These are phyloP conservation scores for Molanna angustata DNA, from an alignment of 2,888 invertebrate species.

Conservation along the genomic window DNA sequence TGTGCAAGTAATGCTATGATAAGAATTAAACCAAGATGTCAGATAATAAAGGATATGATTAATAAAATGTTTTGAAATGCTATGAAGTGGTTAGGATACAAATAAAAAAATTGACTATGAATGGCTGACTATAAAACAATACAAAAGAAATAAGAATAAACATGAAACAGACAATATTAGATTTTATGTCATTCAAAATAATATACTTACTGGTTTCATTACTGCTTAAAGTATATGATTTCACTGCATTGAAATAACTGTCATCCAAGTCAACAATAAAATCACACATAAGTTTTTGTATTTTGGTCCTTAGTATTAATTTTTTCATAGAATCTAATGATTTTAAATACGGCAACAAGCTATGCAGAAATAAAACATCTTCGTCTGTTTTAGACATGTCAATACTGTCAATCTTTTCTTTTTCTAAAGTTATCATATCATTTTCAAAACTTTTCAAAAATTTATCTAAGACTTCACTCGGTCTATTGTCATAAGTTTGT, in stretches of 20 bases:
- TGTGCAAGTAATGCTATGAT: too few relatives aligned
- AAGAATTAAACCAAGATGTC: too few relatives aligned
- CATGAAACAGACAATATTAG: too few relatives aligned
- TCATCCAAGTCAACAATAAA: slow-evolving; percentile 4
- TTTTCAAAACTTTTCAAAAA: slow-evolving; percentile 20
- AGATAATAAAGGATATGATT: too few relatives aligned
- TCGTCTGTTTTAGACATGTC: slow-evolving; percentile 15
- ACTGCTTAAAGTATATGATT: too few relatives aligned
- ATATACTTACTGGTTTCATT: too few relatives aligned
- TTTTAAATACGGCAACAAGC: slow-evolving; percentile 21
- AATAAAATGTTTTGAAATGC: too few relatives aligned
- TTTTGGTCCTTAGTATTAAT: slow-evolving; percentile 20
- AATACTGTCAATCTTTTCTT: slow-evolving; percentile 15
- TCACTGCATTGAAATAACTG: not conserved
- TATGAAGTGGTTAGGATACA: too few relatives aligned
- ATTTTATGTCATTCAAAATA: too few relatives aligned
- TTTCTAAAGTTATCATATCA: slow-evolving; percentile 19
- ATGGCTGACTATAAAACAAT: too few relatives aligned
- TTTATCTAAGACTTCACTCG: slow-evolving; percentile 5
- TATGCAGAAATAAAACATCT: slow-evolving; percentile 24
- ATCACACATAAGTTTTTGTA: slow-evolving; percentile 22
- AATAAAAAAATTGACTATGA: too few relatives aligned
- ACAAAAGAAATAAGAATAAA: too few relatives aligned
- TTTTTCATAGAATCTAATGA: slow-evolving; percentile 18
- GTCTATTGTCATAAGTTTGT: slow-evolving; percentile 1